Evolutionary conservation across 2,888 invertebrate genomes (phyloP), one percentile per base, ranked within the genome.

Genomic region (Mesorhabditis spiculigera): DNA sequence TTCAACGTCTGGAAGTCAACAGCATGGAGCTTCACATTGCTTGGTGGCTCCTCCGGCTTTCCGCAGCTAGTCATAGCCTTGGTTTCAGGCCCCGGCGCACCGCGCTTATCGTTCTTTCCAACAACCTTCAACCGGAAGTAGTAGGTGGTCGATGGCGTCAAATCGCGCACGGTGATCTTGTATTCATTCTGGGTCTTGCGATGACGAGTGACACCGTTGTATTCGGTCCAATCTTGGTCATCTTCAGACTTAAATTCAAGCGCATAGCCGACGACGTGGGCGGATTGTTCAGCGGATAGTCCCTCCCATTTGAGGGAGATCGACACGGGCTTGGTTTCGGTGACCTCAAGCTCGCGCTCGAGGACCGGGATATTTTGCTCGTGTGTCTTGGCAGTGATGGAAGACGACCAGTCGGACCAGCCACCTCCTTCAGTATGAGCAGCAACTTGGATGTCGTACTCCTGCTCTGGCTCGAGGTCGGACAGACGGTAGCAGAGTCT

Each of bases 51-150:
- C 71, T 83, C 82, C 43, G 85, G 85, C 66, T 78, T 79, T 77
- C 86, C 86, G 63, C 86, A 86, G 42, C 78, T 77, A 16, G 86
- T 86, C 45, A 76, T 77, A 4, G 83, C 86, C 66, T 82, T 80
- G 62, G 80, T 78, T 73, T 83, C 84, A 28, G 86, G 86, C 45
- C 86, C 83, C 5, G 86, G 83, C 4, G 75, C 77, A 41, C 86
- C 86, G 44, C 81, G 70, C 75, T 86, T 85, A 66, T 85, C 86
- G 66, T 81, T 81, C 74, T 83, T 84, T 68, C 82, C 83, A 44
- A 82, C 85, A n/a, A 86, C 85, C 69, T 65, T 67, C 41, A 86
- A 75, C 63, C 86, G 81, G 82, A 86, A 86, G 81, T 85, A 86
- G 78, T 86, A 86, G 42, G 80, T 72, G 5, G 85, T 86, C 61